These are phyloP conservation scores for Anisognathus igniventris DNA, from an alignment of 2,797 vertebrate species.

Conservation along the genomic window DNA sequence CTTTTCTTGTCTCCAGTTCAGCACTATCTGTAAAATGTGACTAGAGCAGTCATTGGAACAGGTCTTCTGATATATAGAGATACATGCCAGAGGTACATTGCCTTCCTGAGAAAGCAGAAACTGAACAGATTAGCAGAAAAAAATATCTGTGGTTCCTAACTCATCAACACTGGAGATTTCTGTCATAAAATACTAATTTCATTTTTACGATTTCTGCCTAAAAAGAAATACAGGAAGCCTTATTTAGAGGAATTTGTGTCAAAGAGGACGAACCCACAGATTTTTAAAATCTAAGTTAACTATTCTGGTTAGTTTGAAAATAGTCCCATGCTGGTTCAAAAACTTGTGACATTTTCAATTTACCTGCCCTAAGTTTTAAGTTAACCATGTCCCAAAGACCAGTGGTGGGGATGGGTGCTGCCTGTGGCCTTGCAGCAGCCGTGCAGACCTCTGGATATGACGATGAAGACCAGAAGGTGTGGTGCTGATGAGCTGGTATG, in stretches of 20 bases:
- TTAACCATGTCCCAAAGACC: background rate
- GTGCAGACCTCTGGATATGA: background rate
- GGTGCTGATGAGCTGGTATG: background rate
- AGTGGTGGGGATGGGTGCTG: background rate
- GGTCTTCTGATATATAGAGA: background rate
- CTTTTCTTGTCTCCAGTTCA: background rate
- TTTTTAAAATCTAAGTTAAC: background rate
- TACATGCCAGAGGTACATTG: background rate
- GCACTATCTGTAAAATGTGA: background rate
- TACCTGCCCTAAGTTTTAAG: background rate
- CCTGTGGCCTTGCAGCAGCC: background rate
- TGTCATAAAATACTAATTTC: background rate
- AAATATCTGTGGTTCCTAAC: background rate
- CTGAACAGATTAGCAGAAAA: background rate
- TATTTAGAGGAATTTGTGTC: background rate
- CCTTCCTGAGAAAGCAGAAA: background rate
- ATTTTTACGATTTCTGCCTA: background rate
- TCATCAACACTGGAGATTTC: background rate
- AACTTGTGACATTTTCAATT: background rate
- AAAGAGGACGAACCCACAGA: background rate
- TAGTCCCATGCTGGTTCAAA: background rate
- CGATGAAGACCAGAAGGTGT: background rate
- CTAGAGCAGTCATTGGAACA: background rate
- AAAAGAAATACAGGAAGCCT: background rate
- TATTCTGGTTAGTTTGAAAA: background rate